phyloP scores from a whole-genome alignment of 2,113 vertebrate species.

The Sitta europaea region DNA sequence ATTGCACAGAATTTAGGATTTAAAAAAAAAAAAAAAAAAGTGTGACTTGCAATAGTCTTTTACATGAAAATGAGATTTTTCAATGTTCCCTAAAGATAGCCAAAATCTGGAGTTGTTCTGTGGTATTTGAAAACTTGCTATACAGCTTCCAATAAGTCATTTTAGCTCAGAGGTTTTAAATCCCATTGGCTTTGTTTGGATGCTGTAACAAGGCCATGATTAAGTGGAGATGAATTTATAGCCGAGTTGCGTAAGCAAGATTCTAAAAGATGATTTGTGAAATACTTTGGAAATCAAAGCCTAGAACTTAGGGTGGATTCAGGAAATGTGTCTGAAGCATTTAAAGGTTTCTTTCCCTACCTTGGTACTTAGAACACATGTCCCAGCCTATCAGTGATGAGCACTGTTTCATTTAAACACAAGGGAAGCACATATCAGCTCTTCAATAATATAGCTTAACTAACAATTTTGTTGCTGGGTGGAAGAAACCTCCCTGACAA shows the following conservation, averaged over 20 bases:
- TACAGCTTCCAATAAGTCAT: background rate
- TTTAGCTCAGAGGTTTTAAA: background rate
- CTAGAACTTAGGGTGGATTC: background rate
- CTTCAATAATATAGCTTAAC: background rate
- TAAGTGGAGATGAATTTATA: background rate
- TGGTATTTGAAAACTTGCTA: background rate
- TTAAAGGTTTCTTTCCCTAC: background rate
- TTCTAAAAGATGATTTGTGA: background rate
- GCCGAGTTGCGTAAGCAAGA: background rate
- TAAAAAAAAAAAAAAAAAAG: background rate
- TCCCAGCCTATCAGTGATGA: background rate
- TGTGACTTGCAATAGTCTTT: background rate
- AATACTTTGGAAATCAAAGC: background rate
- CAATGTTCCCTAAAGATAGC: background rate
- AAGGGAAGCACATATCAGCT: background rate
- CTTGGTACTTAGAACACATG: background rate
- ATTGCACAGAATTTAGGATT: background rate
- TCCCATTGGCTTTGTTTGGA: background rate
- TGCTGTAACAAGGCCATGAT: background rate
- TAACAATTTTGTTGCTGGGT: background rate
- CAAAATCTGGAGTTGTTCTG: background rate
- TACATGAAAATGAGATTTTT: background rate
- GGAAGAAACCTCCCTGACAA: background rate
- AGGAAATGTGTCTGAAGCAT: background rate
- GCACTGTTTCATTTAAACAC: background rate